These are phyloP conservation scores for Macaca nemestrina DNA, from an alignment of 2,113 vertebrate species.

Conservation along the genomic window DNA sequence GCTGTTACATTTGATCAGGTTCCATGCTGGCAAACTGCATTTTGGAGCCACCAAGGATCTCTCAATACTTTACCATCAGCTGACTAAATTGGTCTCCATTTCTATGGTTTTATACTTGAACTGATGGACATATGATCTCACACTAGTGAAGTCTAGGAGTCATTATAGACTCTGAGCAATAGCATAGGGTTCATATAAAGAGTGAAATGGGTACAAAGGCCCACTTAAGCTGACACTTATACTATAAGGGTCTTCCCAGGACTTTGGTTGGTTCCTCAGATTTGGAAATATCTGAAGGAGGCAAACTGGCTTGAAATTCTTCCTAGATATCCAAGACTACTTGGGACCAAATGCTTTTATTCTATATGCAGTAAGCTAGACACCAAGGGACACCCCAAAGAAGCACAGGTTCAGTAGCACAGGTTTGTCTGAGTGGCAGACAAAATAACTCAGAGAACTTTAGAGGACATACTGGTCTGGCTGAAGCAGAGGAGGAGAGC, in stretches of 20 bases:
- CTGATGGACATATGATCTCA: slow-evolving; percentile 9
- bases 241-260: not conserved
- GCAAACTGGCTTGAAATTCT: not conserved
- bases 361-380: not conserved
- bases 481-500: not conserved
- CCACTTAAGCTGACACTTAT: not conserved
- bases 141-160: not conserved
- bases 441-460: not conserved
- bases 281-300: not conserved
- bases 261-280: not conserved
- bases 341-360: not conserved
- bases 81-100: slow-evolving; percentile 35
- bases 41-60: slow-evolving; percentile 52
- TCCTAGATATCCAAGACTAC: not conserved
- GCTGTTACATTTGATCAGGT: slow-evolving; percentile 9
- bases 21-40: slow-evolving; percentile 57
- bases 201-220: not conserved
- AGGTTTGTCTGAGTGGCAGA: not conserved
- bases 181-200: not conserved
- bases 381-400: not conserved
- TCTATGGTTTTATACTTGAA: slow-evolving; percentile 1
- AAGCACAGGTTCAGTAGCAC: not conserved
- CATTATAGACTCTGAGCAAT: not conserved
- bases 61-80: not conserved
- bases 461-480: not conserved